These are phyloP conservation scores for Fundulus diaphanus DNA, from an alignment of 2,797 vertebrate species.

Conservation along the genomic window DNA sequence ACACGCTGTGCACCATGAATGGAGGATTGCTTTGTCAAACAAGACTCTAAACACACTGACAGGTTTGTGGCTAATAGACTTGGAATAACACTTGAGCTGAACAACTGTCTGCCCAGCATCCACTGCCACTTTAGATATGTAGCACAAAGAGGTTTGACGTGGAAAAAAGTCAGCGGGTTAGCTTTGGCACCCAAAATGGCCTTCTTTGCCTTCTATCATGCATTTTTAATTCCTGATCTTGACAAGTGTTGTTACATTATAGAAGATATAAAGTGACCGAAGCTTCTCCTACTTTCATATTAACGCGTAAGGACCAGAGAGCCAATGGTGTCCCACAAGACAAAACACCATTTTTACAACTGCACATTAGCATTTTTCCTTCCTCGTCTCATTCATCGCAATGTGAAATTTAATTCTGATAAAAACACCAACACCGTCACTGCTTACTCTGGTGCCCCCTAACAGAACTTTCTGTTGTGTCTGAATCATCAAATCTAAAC, in stretches of 20 bases:
- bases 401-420: slow-evolving; percentile 20
- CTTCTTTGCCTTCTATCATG: slow-evolving; percentile 20
- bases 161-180: slow-evolving; percentile 53
- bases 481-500: slow-evolving; percentile 15
- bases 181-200: slow-evolving; percentile 45
- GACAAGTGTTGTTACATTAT: slow-evolving; percentile 28
- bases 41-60: slow-evolving; percentile 68
- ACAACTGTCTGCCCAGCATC: slow-evolving; percentile 38
- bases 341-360: slow-evolving; percentile 44
- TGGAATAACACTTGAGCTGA: slow-evolving; percentile 51
- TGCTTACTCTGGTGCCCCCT: slow-evolving; percentile 15
- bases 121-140: slow-evolving; percentile 37
- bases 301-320: slow-evolving; percentile 31
- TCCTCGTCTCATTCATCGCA: slow-evolving; percentile 19
- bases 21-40: slow-evolving; percentile 42
- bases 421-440: slow-evolving; percentile 12
- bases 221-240: slow-evolving; percentile 57
- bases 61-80: slow-evolving; percentile 45
- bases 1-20: slow-evolving; percentile 42
- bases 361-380: slow-evolving; percentile 38
- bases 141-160: slow-evolving; percentile 39
- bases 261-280: slow-evolving; percentile 47
- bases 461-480: slow-evolving; percentile 21
- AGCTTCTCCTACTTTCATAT: slow-evolving; percentile 43
- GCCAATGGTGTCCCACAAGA: slow-evolving; percentile 36